These are phyloP conservation scores for Ceratina calcarata DNA, from an alignment of 1,140 invertebrate genomes.

Conservation along the genomic window DNA sequence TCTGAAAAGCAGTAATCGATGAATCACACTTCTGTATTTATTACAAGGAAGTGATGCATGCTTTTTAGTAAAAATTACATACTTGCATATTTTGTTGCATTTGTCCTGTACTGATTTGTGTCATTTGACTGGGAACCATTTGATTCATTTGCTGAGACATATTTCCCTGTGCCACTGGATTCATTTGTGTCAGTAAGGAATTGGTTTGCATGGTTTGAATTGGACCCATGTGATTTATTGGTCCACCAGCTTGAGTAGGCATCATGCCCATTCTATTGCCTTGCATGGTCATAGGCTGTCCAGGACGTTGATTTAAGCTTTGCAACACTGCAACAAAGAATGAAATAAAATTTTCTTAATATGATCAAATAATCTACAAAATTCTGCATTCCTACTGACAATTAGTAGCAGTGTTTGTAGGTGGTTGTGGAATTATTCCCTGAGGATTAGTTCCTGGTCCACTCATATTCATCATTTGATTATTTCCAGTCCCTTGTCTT, in stretches of 20 bases:
- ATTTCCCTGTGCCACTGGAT: conserved; percentile 74
- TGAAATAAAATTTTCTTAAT: not conserved
- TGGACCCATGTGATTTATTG: conserved; percentile 75
- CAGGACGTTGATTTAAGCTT: conserved; percentile 83
- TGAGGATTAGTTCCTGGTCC: conserved; percentile 80
- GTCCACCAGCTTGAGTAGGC: conserved; percentile 73
- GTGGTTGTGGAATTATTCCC: conserved; percentile 81
- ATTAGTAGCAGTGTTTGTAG: conserved; percentile 80
- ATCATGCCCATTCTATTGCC: conserved; percentile 81
- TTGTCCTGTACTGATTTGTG: conserved; percentile 71
- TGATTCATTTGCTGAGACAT: conserved; percentile 76
- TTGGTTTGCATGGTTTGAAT: conserved; percentile 76
- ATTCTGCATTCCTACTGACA: conserved; percentile 65
- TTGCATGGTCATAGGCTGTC: conserved; percentile 82
- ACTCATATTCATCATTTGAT: conserved; percentile 83
- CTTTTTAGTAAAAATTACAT: conserved; percentile 3
- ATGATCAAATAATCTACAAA: no score
- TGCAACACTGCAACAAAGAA: conserved; percentile 80
- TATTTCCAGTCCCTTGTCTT: conserved; percentile 86
- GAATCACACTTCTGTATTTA: conserved; percentile 5
- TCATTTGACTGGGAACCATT: conserved; percentile 73
- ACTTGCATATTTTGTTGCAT: conserved; percentile 78
- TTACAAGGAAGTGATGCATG: not conserved
- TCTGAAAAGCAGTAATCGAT: conserved; percentile 50
- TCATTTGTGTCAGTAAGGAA: conserved; percentile 78